Evolutionary conservation across 92 coral and sea anemone genomes (phyloP).

Genomic region (Ricordea florida): DNA sequence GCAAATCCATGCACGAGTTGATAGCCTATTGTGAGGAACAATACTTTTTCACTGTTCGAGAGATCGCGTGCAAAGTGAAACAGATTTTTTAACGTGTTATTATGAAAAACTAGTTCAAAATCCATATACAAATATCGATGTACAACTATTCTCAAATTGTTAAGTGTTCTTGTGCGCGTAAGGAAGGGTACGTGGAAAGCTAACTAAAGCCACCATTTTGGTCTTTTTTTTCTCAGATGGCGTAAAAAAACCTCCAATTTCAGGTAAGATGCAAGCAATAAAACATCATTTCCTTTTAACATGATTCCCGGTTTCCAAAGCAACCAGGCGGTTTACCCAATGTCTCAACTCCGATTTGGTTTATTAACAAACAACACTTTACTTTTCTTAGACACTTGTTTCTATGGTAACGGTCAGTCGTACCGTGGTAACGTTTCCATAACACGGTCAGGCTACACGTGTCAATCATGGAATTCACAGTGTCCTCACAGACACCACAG

Average conservation of each 20-base stretch:
- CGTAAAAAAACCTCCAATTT: background rate
- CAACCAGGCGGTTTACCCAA: too few relatives aligned
- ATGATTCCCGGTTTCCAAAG: too few relatives aligned
- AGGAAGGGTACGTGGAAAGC: too few relatives aligned
- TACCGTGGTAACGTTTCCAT: conserved; percentile 68
- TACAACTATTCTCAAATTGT: too few relatives aligned
- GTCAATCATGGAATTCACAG: conserved; percentile 74
- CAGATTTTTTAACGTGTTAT: too few relatives aligned
- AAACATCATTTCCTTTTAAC: background rate
- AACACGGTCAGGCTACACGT: conserved; percentile 67
- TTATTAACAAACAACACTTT: too few relatives aligned
- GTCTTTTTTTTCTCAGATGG: background rate
- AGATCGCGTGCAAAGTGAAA: too few relatives aligned
- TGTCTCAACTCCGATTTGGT: too few relatives aligned
- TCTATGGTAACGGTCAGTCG: conserved; percentile 68
- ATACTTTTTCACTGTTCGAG: too few relatives aligned
- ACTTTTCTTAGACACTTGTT: conserved; percentile 39
- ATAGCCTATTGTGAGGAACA: too few relatives aligned
- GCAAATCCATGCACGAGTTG: too few relatives aligned
- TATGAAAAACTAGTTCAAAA: background rate
- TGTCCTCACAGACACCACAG: conserved; percentile 78
- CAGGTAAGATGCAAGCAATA: background rate
- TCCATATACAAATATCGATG: background rate
- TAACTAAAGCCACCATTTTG: background rate
- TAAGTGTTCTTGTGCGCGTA: too few relatives aligned